phyloP scores from a whole-genome alignment of 2,888 invertebrate genomes.

The Trisateles emortualis region DNA sequence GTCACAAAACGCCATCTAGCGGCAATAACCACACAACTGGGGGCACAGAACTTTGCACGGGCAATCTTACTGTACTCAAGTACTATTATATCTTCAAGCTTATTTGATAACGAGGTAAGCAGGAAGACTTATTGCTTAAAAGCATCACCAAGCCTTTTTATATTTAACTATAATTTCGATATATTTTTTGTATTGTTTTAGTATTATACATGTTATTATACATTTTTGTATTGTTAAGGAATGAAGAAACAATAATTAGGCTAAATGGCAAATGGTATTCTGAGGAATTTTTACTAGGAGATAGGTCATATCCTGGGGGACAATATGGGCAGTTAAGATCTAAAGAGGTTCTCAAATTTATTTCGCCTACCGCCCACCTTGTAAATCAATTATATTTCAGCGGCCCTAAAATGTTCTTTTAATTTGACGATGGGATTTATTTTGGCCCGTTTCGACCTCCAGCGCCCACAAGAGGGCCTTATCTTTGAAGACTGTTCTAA shows the following conservation, averaged over 20 bases:
- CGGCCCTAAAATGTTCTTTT: no score
- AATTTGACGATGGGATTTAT: no score
- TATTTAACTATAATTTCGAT: slow-evolving; percentile 7
- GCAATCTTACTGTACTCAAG: background rate
- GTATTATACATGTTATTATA: background rate
- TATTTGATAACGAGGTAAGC: slow-evolving; percentile 16
- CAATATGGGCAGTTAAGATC: no score
- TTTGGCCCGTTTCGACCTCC: no score
- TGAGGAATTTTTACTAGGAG: no score
- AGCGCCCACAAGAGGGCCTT: no score
- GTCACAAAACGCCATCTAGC: background rate
- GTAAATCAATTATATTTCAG: no score
- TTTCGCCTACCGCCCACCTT: no score
- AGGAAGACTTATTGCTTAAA: slow-evolving; percentile 18
- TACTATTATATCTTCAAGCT: slow-evolving; percentile 9
- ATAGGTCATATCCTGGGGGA: no score
- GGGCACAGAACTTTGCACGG: background rate
- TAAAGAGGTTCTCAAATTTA: no score
- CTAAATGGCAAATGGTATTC: no score
- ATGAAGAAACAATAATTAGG: background rate
- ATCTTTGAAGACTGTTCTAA: no score
- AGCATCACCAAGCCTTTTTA: slow-evolving; percentile 10
- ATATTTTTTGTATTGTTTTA: slow-evolving; percentile 18
- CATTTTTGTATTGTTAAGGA: background rate
- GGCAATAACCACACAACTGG: background rate